Conservation (phyloP, 2,113 vertebrate species). For the Pao palembangensis region DNA sequence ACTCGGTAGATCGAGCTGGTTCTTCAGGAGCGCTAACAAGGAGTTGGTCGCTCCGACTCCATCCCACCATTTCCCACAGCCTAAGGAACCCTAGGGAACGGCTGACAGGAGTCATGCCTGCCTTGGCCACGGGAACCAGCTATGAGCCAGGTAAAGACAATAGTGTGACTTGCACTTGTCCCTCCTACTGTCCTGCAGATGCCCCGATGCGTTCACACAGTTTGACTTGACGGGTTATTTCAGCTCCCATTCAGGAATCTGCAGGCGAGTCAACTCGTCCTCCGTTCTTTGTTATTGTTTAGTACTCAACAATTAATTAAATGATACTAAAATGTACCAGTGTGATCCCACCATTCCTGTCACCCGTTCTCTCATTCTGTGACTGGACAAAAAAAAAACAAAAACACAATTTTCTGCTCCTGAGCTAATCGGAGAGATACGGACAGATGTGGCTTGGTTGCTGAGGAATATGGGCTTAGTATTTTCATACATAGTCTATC, state of each 20-base stretch:
- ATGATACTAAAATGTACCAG: too few relatives aligned
- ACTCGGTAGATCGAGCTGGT: conserved; percentile 25
- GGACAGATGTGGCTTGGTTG: too few relatives aligned
- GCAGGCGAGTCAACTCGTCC: not conserved
- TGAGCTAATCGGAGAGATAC: too few relatives aligned
- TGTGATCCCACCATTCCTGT: too few relatives aligned
- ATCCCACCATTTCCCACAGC: conserved; percentile 51
- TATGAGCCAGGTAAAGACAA: conserved; percentile 61
- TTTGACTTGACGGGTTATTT: not conserved
- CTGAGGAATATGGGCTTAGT: too few relatives aligned
- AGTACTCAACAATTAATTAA: not conserved
- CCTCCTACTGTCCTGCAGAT: not conserved
- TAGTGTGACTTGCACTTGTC: too few relatives aligned
- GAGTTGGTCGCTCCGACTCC: conserved; percentile 41
- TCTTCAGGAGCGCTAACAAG: conserved; percentile 26
- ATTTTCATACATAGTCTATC: too few relatives aligned
- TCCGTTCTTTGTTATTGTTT: not conserved
- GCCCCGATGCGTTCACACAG: not conserved
- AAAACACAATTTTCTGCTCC: too few relatives aligned
- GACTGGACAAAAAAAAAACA: too few relatives aligned
- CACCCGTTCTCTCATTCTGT: too few relatives aligned
- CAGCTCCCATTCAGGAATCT: not conserved
- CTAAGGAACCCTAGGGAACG: conserved; percentile 43
- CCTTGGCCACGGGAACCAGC: conserved; percentile 59
- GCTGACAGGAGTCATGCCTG: conserved; percentile 63